These are phyloP conservation scores for Coreius guichenoti DNA, from an alignment of 2,797 vertebrate species.

Conservation along the genomic window DNA sequence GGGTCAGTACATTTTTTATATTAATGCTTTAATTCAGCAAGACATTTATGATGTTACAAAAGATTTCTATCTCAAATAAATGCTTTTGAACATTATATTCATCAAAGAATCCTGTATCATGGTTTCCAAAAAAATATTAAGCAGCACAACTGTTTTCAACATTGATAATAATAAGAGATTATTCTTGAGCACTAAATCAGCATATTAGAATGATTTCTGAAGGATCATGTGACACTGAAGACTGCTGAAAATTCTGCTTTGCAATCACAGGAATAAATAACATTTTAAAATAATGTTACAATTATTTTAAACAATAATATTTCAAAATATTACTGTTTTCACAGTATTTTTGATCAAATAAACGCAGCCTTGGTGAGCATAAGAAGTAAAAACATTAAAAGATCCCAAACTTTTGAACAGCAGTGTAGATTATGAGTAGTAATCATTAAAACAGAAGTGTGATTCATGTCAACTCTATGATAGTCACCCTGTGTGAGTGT, in stretches of 20 bases:
- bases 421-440: background rate
- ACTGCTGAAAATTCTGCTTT: background rate
- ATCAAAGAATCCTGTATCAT: background rate
- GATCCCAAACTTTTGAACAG: background rate
- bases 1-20: background rate
- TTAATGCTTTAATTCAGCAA: background rate
- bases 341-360: background rate
- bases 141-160: background rate
- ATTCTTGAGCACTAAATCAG: background rate
- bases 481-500: constrained; percentile 80
- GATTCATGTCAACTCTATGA: background rate
- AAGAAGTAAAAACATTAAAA: background rate
- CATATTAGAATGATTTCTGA: background rate
- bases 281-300: background rate
- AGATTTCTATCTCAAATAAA: background rate
- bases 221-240: background rate
- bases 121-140: background rate
- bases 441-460: background rate
- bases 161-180: background rate
- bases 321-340: background rate
- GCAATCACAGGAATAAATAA: background rate
- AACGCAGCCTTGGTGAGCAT: background rate
- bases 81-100: background rate
- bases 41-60: background rate
- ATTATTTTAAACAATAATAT: background rate